phyloP scores from a whole-genome alignment of 2,888 invertebrate species.

The Euplexia lucipara region DNA sequence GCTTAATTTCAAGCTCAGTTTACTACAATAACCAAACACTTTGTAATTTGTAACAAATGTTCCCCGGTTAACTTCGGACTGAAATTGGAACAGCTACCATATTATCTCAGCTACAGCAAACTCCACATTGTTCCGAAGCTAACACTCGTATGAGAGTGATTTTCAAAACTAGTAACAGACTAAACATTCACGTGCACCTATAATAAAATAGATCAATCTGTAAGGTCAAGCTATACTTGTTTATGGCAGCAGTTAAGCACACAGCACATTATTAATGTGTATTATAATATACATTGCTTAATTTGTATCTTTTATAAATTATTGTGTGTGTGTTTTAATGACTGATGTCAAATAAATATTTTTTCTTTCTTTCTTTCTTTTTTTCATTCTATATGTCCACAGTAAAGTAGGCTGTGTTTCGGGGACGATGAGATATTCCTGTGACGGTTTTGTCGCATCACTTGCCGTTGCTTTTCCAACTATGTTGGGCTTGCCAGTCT shows the following conservation, averaged over 20 bases:
- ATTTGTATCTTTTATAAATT: no score
- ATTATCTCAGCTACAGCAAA: slow-evolving; percentile 21
- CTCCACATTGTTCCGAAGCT: slow-evolving; percentile 21
- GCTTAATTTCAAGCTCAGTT: slow-evolving; percentile 5
- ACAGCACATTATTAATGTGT: no score
- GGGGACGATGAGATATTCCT: no score
- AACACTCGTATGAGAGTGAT: slow-evolving; percentile 32
- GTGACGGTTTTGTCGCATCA: no score
- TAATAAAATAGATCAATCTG: background rate
- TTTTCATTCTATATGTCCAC: no score
- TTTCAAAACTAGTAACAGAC: slow-evolving; percentile 56
- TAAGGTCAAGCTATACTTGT: background rate
- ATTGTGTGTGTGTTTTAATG: no score
- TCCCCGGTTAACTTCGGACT: slow-evolving; percentile 15
- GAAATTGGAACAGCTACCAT: slow-evolving; percentile 17
- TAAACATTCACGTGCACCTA: background rate
- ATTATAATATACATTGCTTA: no score
- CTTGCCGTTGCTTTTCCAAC: no score
- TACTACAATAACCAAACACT: background rate
- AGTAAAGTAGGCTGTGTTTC: no score
- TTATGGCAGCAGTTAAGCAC: background rate
- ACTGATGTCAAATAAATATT: no score
- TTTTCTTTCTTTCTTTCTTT: no score
- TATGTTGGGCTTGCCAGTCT: no score
- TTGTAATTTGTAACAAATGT: background rate